Evolutionary conservation across 2,888 invertebrate genomes (phyloP).

Genomic region (Sipha maydis): DNA sequence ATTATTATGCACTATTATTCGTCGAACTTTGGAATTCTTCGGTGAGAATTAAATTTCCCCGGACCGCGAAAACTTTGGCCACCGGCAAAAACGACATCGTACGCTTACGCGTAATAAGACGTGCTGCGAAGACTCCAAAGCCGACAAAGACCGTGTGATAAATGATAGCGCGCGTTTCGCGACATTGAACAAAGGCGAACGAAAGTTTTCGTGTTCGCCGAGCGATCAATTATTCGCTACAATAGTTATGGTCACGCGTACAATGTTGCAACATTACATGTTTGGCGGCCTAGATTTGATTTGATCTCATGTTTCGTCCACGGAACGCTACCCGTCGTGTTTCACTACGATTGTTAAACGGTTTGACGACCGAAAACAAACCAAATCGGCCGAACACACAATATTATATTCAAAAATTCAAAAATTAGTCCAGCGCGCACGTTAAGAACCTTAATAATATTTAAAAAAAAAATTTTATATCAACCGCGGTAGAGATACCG

Average conservation of each 20-base stretch:
- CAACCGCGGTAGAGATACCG: no score
- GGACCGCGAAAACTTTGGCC: constrained; percentile 27
- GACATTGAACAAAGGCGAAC: background rate
- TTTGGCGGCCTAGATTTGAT: background rate
- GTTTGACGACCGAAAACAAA: no score
- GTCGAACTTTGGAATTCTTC: constrained; percentile 28
- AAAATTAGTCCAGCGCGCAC: no score
- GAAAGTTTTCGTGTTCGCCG: background rate
- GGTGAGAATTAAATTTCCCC: constrained; percentile 45
- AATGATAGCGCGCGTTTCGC: background rate
- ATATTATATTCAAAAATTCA: no score
- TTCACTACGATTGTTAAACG: no score
- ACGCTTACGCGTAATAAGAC: background rate
- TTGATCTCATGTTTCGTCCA: background rate
- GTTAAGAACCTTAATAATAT: no score
- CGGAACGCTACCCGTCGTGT: no score
- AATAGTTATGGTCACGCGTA: no score
- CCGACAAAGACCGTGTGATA: constrained; percentile 1
- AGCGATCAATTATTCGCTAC: background rate
- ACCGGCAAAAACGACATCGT: constrained; percentile 14
- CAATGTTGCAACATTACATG: background rate
- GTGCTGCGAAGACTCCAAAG: no score
- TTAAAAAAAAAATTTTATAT: no score
- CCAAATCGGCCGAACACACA: no score
- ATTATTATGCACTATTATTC: background rate